Evolutionary conservation across 2,888 invertebrate genomes (phyloP).

Genomic region (Buathra laborator): DNA sequence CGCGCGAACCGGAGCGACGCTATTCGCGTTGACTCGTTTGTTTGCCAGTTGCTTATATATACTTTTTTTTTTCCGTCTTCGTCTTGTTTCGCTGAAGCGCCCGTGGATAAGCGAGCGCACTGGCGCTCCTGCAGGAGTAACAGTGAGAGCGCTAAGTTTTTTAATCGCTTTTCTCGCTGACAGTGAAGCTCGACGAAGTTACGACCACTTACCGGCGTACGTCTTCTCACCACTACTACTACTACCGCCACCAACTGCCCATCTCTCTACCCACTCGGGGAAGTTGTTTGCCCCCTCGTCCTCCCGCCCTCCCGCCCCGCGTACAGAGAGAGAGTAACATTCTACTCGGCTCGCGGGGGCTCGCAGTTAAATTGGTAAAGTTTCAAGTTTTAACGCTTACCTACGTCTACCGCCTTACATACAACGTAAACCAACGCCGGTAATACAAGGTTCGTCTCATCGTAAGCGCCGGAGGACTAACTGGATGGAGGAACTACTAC

Average conservation of each 20-base stretch:
- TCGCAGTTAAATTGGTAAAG: conserved; percentile 74
- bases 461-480: conserved; percentile 41
- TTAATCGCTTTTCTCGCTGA: conserved; percentile 70
- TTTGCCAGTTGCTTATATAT: conserved; percentile 25
- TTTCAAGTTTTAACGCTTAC: conserved; percentile 73
- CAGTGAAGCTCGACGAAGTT: conserved; percentile 71
- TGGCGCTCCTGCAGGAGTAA: neutral
- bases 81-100: conserved; percentile 32
- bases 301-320: neutral
- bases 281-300: conserved; percentile 69
- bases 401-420: conserved; percentile 49
- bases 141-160: conserved; percentile 60
- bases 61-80: conserved; percentile 27
- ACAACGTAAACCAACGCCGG: conserved; percentile 57
- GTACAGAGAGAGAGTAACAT: conserved; percentile 63
- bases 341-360: conserved; percentile 66
- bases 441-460: conserved; percentile 56
- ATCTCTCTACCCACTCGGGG: conserved; percentile 44
- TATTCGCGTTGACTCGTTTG: conserved; percentile 42
- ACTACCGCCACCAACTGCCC: conserved; percentile 30
- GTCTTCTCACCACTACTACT: conserved; percentile 44
- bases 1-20: neutral
- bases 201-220: conserved; percentile 70
- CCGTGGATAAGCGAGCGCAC: conserved; percentile 23
- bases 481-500: conserved; percentile 41